Percentiles rank a stretch among this genome's conserved stretches.
phyloP scores from a whole-genome alignment of 2,113 vertebrate species.

The Macroglossus sobrinus region DNA sequence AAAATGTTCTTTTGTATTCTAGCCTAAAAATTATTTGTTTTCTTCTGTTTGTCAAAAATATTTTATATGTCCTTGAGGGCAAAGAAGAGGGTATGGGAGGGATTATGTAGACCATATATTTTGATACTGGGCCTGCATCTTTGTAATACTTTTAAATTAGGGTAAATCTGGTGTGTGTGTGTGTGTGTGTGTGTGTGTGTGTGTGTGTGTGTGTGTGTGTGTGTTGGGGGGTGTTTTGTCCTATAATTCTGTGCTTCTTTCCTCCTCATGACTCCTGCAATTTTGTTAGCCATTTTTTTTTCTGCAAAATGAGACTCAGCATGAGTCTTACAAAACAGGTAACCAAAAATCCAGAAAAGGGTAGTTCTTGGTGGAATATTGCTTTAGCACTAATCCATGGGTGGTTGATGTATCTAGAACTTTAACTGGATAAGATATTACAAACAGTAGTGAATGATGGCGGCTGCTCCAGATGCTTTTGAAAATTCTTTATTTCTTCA shows the following conservation, averaged over 20 bases:
- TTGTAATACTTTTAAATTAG: neutral
- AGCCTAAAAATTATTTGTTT: neutral
- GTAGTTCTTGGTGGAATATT: neutral
- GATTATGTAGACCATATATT: neutral
- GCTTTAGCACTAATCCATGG: neutral
- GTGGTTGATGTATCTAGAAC: neutral
- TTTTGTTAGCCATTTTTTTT: neutral
- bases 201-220: neutral
- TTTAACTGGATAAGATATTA: neutral
- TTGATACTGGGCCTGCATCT: neutral
- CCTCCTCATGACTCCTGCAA: neutral
- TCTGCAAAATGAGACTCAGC: neutral
- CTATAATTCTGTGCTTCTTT: neutral
- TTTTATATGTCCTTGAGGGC: neutral
- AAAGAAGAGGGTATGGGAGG: accelerated
- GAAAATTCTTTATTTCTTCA: neutral
- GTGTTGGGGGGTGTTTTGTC: neutral
- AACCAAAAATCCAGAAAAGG: neutral
- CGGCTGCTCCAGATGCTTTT: neutral
- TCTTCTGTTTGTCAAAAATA: neutral
- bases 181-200: neutral
- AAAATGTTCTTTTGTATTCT: neutral
- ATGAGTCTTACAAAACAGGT: neutral
- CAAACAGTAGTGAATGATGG: neutral
- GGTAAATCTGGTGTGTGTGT: neutral